Conservation (phyloP, 2,888 invertebrate genomes). For the Acanthosepion esculentum region DNA sequence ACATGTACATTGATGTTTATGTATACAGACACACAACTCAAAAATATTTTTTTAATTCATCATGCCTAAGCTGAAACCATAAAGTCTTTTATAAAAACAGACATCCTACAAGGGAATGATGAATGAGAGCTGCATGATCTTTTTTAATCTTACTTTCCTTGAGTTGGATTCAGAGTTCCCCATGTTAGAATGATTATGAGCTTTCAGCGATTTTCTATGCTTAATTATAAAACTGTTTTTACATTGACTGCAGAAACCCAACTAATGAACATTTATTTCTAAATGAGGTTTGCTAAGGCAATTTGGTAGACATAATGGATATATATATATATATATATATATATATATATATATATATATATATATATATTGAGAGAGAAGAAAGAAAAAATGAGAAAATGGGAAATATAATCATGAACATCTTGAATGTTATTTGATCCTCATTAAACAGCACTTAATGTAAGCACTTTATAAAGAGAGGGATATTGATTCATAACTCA, state of each 20-base stretch:
- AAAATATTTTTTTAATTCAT: background rate
- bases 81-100: conserved; percentile 33
- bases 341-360: background rate
- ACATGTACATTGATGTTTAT: background rate
- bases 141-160: background rate
- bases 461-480: background rate
- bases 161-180: background rate
- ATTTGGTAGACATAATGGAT: background rate
- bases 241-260: background rate
- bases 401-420: background rate
- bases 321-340: background rate
- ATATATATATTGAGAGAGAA: background rate
- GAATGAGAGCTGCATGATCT: background rate
- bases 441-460: background rate
- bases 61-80: conserved; percentile 22
- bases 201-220: background rate
- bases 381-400: background rate
- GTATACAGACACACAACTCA: background rate
- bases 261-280: background rate
- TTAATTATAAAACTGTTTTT: conserved; percentile 2
- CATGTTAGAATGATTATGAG: background rate
- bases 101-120: background rate
- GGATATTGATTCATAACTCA: background rate
- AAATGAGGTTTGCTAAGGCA: conserved; percentile 33
- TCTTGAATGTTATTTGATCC: background rate